Base-by-base conservation (phyloP, 2,888 invertebrate species). In the Molanna angustata region DNA sequence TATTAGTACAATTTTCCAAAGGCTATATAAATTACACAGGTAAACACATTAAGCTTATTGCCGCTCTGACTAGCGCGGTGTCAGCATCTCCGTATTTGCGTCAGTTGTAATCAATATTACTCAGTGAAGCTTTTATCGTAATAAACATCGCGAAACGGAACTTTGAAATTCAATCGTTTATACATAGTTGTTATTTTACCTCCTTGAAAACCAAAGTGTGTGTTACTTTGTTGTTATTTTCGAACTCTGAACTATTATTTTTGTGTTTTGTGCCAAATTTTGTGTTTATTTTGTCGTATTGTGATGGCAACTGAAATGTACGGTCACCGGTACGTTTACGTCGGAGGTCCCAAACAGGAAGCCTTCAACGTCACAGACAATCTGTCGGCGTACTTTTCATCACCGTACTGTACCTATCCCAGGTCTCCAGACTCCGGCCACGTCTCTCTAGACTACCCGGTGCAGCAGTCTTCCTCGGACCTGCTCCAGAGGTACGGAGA, bases 371-470 rank as follows among this genome's bases (percentile, higher is more conserved):
- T 75, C 50, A 74, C 74, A 52, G 56, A 59, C 17, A 52, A 43
- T 13, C n/a, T 59, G n/a, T 16, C 50, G 2, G 31, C 39, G 2
- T 59, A 59, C 43, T 58, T 58, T 45, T 40, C 57, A 3, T 53
- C 50, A 9, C 73, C 74, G 53, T 75, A 76, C 31, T n/a, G n/a
- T n/a, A 60, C 76, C 3, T 76, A 76, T 76, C 76, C 77, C 20
- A 65, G 76, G 42, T 77, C 77, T 0, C 77, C 77, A 1, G 77
- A 77, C 54, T 77, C 77, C 0, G 77, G 77, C 2, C 64, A 77
- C n/a, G 74, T 77, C 0, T 76, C 76, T 54, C 59, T 77, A 62
- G 77, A 77, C 60, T 74, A 79, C 7, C 77, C 79, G 0, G 76
- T 80, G 1, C 80, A 80, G 1, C 80, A 56, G 35, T 40, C 53